These are phyloP conservation scores for Chrysochloris asiatica DNA, from an alignment of 2,113 vertebrate genomes.

Conservation along the genomic window DNA sequence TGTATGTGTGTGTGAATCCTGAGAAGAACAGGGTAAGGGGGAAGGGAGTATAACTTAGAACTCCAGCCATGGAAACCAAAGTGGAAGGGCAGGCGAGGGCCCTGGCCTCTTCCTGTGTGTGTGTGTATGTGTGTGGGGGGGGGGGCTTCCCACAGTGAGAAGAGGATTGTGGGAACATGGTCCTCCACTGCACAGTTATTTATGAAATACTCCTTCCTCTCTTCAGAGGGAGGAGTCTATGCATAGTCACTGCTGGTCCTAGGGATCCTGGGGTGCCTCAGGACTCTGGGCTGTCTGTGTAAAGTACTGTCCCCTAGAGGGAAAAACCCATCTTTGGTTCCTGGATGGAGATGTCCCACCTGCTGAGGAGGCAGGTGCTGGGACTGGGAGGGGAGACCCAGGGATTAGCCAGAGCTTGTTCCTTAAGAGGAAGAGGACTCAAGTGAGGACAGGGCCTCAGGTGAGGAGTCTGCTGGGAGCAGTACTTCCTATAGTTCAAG, in stretches of 20 bases:
- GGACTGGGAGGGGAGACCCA: not conserved
- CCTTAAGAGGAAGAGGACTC: accelerated
- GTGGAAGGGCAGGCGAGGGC: not conserved
- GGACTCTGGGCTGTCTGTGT: too few species aligned
- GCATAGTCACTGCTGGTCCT: not conserved
- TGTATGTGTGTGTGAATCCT: not conserved
- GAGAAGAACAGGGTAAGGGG: not conserved
- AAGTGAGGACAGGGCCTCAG: accelerated
- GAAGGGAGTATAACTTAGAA: not conserved
- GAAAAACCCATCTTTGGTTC: too few species aligned
- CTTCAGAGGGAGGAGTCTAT: accelerated
- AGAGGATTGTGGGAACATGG: not conserved
- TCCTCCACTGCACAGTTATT: not conserved
- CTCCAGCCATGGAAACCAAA: accelerated
- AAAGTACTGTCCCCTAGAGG: too few species aligned
- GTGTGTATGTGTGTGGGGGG: not conserved
- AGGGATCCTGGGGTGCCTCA: too few species aligned
- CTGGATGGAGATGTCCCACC: not conserved
- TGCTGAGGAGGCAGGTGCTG: accelerated
- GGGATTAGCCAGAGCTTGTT: accelerated
- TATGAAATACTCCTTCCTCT: not conserved
- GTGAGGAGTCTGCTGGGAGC: not conserved
- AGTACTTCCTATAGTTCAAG: too few species aligned
- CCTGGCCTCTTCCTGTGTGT: not conserved
- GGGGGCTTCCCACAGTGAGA: too few species aligned